These are phyloP conservation scores for Melanogrammus aeglefinus DNA, from an alignment of 2,797 vertebrate genomes.

Conservation along the genomic window DNA sequence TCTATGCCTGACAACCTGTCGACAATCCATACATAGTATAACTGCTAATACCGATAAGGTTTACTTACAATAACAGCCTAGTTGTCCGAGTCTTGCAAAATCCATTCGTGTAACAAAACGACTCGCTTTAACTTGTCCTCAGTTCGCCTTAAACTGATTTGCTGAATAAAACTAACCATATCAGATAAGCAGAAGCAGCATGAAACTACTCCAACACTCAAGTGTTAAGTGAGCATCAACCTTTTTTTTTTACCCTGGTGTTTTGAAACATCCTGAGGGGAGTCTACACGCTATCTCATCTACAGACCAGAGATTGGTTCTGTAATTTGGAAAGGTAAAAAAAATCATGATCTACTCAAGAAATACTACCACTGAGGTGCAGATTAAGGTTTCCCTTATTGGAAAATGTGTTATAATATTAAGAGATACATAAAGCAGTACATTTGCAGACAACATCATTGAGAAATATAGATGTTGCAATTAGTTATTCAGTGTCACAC, in stretches of 20 bases:
- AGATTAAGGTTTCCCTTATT: background rate
- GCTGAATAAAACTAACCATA: constrained; percentile 21
- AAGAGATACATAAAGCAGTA: background rate
- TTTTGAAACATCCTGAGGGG: constrained; percentile 63
- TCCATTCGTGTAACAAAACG: background rate
- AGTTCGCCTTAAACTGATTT: background rate
- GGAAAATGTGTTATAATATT: no score
- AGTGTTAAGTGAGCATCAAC: constrained; percentile 26
- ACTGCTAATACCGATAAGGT: background rate
- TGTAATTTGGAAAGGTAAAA: background rate
- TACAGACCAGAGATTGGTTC: background rate
- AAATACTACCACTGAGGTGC: background rate
- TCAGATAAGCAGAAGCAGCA: background rate
- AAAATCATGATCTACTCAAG: background rate
- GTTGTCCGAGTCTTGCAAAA: background rate
- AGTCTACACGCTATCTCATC: constrained; percentile 5
- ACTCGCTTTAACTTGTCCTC: background rate
- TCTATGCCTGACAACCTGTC: background rate
- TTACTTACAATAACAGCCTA: background rate
- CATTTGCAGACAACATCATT: background rate
- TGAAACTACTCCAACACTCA: background rate
- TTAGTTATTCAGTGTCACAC: background rate
- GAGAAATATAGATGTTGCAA: background rate
- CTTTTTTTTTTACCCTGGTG: background rate
- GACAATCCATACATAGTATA: background rate